These are phyloP conservation scores for Peromyscus californicus DNA, from an alignment of 2,113 vertebrate species.

Conservation along the genomic window DNA sequence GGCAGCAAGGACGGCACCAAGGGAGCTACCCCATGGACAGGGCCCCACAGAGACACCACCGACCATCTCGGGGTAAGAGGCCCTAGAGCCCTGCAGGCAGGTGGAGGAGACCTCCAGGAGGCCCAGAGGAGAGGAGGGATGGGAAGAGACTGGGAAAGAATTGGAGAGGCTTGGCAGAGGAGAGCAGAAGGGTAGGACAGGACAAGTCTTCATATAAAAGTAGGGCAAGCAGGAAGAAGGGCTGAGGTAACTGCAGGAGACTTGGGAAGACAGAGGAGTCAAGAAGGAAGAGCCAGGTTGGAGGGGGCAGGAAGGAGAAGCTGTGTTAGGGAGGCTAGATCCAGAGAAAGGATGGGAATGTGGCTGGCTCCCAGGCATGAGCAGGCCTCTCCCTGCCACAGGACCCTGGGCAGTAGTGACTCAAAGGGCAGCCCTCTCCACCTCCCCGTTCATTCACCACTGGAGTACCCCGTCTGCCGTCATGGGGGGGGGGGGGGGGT, in stretches of 20 bases:
- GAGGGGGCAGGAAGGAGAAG: too few species aligned
- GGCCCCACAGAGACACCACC: constrained; percentile 78
- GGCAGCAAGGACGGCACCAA: constrained; percentile 81
- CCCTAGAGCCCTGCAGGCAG: constrained; percentile 14
- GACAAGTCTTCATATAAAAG: background rate
- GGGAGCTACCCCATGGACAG: constrained; percentile 84
- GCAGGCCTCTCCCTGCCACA: background rate
- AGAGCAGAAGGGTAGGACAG: background rate
- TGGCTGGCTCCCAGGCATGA: background rate
- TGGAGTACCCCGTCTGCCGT: background rate
- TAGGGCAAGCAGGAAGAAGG: background rate
- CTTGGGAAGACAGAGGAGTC: background rate
- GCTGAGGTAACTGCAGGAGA: background rate
- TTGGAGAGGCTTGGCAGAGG: background rate
- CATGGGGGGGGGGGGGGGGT: background rate
- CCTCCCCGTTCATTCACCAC: background rate
- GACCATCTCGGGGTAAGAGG: constrained; percentile 78
- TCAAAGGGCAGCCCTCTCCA: background rate
- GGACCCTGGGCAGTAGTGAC: background rate
- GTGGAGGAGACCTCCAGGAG: constrained; percentile 31
- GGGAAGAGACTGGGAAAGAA: background rate
- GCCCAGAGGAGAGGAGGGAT: background rate
- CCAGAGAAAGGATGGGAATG: background rate
- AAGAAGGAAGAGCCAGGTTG: background rate
- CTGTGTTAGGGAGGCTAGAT: background rate